phyloP scores from a whole-genome alignment of 2,888 invertebrate genomes.

The Syritta pipiens region DNA sequence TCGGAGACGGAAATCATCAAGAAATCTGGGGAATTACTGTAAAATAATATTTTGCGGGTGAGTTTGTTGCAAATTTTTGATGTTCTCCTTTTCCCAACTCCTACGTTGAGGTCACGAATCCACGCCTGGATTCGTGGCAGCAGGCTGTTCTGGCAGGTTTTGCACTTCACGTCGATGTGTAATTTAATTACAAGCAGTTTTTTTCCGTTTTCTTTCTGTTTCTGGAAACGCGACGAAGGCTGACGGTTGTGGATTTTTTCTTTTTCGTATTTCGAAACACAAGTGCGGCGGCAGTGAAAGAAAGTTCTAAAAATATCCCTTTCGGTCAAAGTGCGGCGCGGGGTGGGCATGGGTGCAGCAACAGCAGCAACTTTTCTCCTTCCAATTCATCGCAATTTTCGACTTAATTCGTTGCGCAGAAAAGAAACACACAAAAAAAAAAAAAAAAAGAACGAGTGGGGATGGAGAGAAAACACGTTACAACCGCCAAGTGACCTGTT shows the following conservation, averaged over 20 bases:
- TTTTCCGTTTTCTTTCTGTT: no score
- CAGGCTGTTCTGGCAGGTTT: neutral
- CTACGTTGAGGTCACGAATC: no score
- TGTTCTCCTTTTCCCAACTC: no score
- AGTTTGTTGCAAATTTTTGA: slow-evolving; percentile 70
- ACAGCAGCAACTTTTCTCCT: neutral
- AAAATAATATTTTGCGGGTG: slow-evolving; percentile 78
- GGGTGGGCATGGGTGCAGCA: no score
- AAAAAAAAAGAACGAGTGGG: no score
- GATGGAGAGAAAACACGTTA: slow-evolving; percentile 40
- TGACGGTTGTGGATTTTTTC: no score
- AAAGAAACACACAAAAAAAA: no score
- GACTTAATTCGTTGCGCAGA: neutral
- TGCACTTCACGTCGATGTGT: neutral
- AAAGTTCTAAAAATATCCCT: slow-evolving; percentile 52
- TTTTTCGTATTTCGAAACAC: slow-evolving; percentile 7
- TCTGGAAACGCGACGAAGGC: no score
- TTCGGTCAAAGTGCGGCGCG: no score
- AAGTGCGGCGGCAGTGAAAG: neutral
- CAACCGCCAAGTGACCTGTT: slow-evolving; percentile 53
- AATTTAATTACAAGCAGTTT: slow-evolving; percentile 33
- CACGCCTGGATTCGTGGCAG: neutral
- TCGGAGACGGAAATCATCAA: slow-evolving; percentile 77
- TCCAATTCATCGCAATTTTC: slow-evolving; percentile 11
- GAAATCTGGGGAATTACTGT: slow-evolving; percentile 76